Base-by-base conservation (phyloP, 2,113 vertebrate genomes). In the Dicentrarchus labrax region DNA sequence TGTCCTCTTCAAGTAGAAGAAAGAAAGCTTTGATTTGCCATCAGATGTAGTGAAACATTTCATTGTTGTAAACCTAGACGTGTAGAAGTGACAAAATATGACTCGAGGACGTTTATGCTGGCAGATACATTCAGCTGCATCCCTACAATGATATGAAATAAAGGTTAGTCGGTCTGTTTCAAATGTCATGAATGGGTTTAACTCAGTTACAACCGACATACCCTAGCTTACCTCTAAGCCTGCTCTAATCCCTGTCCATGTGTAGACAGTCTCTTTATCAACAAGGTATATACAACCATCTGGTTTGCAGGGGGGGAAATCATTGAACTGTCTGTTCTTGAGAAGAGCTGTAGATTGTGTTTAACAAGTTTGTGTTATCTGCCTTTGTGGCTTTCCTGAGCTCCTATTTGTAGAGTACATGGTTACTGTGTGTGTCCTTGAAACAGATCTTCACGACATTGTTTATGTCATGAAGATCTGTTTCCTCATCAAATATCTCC, bases 161-260 rank as follows among this genome's bases (percentile, higher is more conserved):
- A 69, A 83, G 73, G 66, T 84, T 84, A 68, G 57, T 85, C 60
- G 39, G 5, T 81, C 73, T 45, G 30, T 82, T 86, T 81, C 8
- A 24, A 47, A 66, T 73, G 68, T 76, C 76, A 66, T 82, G 81
- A 86, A 76, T 64, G 53, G 47, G 53, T 62, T 64, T 39, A 69
- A 47, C 51, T 74, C 21, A 45, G 70, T 39, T 69, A 59, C 61
- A 62, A 17, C 38, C 36, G 41, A 74, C 62, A 69, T 0, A 51
- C 41, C 65, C 36, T 30, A 61, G 22, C 13, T 88, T 72, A 74
- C 43, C 21, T 68, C 65, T 88, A 75, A 88, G 72, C 66, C 68
- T 30, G 47, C 50, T 80, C 48, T 93, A 86, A 90, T 93, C 90
- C 62, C 41, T 0, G 2, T 59, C 82, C 78, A 67, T 71, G 72